Conservation (phyloP, 2,888 invertebrate species). For the Drosophila recens region DNA sequence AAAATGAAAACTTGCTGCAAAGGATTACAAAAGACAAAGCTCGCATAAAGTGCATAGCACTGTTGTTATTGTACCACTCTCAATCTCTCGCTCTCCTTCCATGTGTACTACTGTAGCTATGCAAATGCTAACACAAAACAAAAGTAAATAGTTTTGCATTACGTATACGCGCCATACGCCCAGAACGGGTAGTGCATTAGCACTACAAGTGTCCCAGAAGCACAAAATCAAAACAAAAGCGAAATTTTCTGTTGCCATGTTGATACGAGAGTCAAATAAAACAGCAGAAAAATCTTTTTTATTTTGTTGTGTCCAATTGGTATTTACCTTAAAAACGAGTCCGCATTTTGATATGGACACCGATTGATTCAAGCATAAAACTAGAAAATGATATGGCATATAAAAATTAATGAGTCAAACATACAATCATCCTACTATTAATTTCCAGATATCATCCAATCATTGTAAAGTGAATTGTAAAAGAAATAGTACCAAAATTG, state of each 20-base stretch:
- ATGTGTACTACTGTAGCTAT: not conserved
- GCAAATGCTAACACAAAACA: slow-evolving; percentile 50
- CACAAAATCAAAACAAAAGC: slow-evolving; percentile 42
- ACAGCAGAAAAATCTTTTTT: not conserved
- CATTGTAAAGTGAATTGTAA: no score
- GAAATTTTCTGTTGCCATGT: slow-evolving; percentile 37
- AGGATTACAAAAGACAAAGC: slow-evolving; percentile 56
- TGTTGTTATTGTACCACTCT: slow-evolving; percentile 16
- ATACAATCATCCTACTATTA: no score
- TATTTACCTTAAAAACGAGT: not conserved
- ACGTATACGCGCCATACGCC: slow-evolving; percentile 40
- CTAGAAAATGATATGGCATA: no score
- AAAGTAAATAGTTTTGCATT: slow-evolving; percentile 52
- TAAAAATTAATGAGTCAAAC: not conserved
- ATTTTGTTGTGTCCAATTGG: not conserved
- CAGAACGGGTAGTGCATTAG: not conserved
- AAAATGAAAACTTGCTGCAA: slow-evolving; percentile 56
- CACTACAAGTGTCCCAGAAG: slow-evolving; percentile 8
- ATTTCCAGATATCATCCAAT: not conserved
- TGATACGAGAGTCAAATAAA: slow-evolving; percentile 5
- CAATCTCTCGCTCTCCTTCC: not conserved
- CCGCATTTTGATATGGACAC: not conserved
- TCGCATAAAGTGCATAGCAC: slow-evolving; percentile 51
- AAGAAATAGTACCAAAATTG: no score
- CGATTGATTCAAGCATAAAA: not conserved